These are phyloP conservation scores for Porites cylindrica DNA, from an alignment of 92 coral and sea anemone genomes.

Conservation along the genomic window DNA sequence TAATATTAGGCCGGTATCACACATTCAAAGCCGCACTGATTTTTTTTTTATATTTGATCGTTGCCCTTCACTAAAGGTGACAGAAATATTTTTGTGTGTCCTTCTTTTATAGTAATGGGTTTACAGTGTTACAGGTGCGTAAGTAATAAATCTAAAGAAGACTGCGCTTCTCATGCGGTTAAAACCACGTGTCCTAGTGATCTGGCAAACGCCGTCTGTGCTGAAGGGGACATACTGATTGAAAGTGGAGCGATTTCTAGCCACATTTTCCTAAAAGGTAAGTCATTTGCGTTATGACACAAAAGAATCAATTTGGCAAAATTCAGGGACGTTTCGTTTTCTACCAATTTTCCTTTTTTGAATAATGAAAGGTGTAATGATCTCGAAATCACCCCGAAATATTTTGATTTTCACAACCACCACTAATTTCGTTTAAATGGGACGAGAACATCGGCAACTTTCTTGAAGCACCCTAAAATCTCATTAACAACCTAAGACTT, in stretches of 20 bases:
- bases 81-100: no score
- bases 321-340: no score
- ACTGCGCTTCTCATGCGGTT: not conserved
- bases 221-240: not conserved
- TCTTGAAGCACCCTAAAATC: no score
- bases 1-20: no score
- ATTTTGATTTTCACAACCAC: no score
- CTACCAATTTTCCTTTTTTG: not conserved
- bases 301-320: no score
- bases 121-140: constrained; percentile 22
- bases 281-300: no score
- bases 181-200: not conserved
- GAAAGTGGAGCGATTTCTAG: not conserved
- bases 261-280: not conserved
- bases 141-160: not conserved
- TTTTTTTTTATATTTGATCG: not conserved
- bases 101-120: not conserved
- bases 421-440: no score
- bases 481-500: no score
- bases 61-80: no score
- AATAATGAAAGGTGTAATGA: not conserved
- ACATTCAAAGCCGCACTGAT: not conserved
- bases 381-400: no score
- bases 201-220: not conserved
- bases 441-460: no score